A percentile compares a stretch with the other conserved stretches of the same genome.
phyloP scores from a whole-genome alignment of 2,888 invertebrate genomes.

The Tetragnatha montana region DNA sequence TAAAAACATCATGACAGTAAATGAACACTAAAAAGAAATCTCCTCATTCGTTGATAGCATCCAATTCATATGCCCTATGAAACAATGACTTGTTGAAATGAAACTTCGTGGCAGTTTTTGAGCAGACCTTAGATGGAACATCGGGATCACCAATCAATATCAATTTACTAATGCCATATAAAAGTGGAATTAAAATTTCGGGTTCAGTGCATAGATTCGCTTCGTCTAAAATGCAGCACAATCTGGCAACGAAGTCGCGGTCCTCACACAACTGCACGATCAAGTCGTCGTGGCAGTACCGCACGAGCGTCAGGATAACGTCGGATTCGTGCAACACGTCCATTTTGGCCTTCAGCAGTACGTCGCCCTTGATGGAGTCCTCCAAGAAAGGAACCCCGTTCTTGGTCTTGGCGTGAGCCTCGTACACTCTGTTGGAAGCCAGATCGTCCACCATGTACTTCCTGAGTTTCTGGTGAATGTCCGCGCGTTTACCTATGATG shows the following conservation, averaged over 20 bases:
- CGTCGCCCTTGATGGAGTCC: constrained; percentile 1
- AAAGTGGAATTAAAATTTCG: constrained; percentile 87
- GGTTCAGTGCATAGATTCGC: constrained; percentile 91
- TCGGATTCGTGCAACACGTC: constrained; percentile 78
- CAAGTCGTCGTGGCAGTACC: constrained; percentile 77
- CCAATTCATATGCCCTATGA: constrained; percentile 70
- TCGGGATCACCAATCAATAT: constrained; percentile 93
- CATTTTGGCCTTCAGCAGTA: constrained; percentile 25
- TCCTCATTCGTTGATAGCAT: constrained; percentile 42
- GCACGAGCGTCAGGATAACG: constrained; percentile 84
- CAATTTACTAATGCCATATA: constrained; percentile 84
- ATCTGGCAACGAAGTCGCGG: constrained; percentile 62
- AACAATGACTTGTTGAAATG: constrained; percentile 71
- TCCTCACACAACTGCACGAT: constrained; percentile 58
- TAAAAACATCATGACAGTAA: background rate
- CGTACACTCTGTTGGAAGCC: constrained; percentile 1
- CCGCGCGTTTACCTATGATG: constrained; percentile 33
- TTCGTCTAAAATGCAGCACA: constrained; percentile 88
- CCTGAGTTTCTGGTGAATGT: constrained; percentile 39
- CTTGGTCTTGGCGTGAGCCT: background rate
- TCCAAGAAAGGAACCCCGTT: background rate
- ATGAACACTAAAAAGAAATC: background rate
- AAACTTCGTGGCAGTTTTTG: constrained; percentile 79
- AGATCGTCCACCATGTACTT: constrained; percentile 56
- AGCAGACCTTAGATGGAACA: constrained; percentile 86